These are phyloP conservation scores for Delphinapterus leucas DNA, from an alignment of 2,113 vertebrate species.

Conservation along the genomic window DNA sequence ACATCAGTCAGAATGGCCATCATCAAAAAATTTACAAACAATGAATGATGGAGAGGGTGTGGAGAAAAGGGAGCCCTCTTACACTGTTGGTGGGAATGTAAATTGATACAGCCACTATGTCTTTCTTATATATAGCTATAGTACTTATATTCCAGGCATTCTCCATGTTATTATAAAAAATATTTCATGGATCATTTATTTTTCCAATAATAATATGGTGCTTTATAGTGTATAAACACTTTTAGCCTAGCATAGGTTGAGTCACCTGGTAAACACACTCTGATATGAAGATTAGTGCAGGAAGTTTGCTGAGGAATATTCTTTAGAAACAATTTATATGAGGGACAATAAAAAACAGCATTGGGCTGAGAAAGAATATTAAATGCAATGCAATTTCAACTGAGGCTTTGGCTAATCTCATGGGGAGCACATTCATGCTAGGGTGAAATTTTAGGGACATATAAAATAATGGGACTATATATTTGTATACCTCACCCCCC, in stretches of 20 bases:
- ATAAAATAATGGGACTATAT: fast-evolving
- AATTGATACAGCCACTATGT: no score
- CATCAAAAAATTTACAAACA: no score
- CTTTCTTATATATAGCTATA: not conserved
- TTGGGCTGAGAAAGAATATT: not conserved
- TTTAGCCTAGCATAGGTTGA: not conserved
- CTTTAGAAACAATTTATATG: not conserved
- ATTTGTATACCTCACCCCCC: not conserved
- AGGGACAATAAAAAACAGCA: not conserved
- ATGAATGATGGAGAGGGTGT: no score
- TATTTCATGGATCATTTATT: not conserved
- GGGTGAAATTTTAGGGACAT: not conserved
- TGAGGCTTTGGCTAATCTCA: not conserved
- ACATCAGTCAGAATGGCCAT: no score
- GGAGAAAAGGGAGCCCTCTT: no score
- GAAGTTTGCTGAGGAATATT: not conserved
- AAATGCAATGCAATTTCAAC: not conserved
- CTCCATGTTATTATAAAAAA: not conserved
- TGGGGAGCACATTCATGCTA: not conserved
- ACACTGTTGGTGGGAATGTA: no score
- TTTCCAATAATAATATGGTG: not conserved
- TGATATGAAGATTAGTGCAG: not conserved
- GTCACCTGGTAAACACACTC: not conserved
- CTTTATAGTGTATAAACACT: not conserved
- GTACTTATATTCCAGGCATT: not conserved